Base-by-base conservation (phyloP, 1,140 invertebrate genomes). In the Trichonephila clavipes region DNA sequence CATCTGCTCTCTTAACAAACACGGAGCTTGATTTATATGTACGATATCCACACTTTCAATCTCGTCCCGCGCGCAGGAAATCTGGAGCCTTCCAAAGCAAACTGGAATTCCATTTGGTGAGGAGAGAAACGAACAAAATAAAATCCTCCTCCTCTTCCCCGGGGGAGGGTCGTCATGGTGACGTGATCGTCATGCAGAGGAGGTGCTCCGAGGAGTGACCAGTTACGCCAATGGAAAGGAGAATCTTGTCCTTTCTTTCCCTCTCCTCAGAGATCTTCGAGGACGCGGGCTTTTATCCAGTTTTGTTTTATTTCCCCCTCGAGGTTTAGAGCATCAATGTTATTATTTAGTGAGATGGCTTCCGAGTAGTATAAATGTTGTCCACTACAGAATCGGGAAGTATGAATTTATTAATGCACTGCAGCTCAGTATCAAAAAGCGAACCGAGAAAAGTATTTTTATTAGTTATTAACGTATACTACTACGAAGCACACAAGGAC, bases 1-100 rank as follows among this genome's bases (percentile, higher is more conserved):
- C 82, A 83, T 51, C 85, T 34, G 16, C 10, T 28, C 81, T 59
- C 59, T 28, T 62, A 87, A 24, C 85, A 87, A 87, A 87, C 59
- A 62, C 8, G 28, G 18, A 16, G 59, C n/a, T 62, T 87, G 85
- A 87, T 87, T 87, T 87, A 87, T 87, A 62, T 58, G 82, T 14
- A 83, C 82, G 82, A 83, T 62, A 87, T 87, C 24, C 59, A 87
- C 85, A 87, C 85, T 34, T 87, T 87, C 85, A 19, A 16, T 62
- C 85, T 62, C 82, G 10, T 77, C 85, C 51, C 51, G 51, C 51
- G 51, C 51, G 10, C 51, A 51, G 51, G 51, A 51, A 51, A 51
- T 51, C 51, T 51, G 51, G 51, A 51, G 51, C 51, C 61, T 34
- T 40, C 85, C 59, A 87, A 34, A 87, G 85, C 24, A 87, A 87